A percentile compares a stretch with the other conserved stretches of the same genome.
phyloP scores from a whole-genome alignment of 1,140 invertebrate species.

The Belonocnema kinseyi region DNA sequence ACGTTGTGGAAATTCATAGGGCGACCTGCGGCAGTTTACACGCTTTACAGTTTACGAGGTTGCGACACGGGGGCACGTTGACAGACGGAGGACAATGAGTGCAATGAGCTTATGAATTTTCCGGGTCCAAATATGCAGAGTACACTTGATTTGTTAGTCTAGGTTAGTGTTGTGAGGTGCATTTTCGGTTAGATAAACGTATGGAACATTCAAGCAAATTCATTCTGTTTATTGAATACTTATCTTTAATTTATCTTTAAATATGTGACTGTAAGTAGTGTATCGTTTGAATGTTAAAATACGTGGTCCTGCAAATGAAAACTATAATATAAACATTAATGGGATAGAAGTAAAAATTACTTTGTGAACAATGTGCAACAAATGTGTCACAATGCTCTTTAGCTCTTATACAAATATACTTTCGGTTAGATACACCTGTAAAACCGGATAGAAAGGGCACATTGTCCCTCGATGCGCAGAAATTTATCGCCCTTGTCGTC shows the following conservation, averaged over 20 bases:
- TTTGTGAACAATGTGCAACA: too few species aligned
- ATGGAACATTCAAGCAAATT: too few species aligned
- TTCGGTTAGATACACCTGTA: background rate
- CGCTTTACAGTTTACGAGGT: conserved; percentile 6
- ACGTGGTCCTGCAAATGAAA: too few species aligned
- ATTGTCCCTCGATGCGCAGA: background rate
- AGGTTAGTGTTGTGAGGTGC: too few species aligned
- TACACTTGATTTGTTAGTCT: background rate
- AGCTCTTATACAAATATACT: background rate
- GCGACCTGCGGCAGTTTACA: conserved; percentile 15
- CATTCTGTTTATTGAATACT: too few species aligned
- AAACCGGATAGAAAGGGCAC: conserved; percentile 7
- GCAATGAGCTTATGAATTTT: conserved; percentile 28
- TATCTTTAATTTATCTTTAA: too few species aligned
- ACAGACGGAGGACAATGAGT: conserved; percentile 21
- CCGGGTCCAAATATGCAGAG: conserved; percentile 1
- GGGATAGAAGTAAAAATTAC: too few species aligned
- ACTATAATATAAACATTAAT: too few species aligned
- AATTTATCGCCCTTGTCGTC: background rate
- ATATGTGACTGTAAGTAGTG: too few species aligned
- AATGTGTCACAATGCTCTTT: too few species aligned
- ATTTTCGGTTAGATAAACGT: too few species aligned
- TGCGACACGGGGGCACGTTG: conserved; percentile 14
- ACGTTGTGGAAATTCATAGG: conserved; percentile 25
- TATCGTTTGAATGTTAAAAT: too few species aligned